phyloP scores from a whole-genome alignment of 2,113 vertebrate genomes.

The Syrmaticus mikado region DNA sequence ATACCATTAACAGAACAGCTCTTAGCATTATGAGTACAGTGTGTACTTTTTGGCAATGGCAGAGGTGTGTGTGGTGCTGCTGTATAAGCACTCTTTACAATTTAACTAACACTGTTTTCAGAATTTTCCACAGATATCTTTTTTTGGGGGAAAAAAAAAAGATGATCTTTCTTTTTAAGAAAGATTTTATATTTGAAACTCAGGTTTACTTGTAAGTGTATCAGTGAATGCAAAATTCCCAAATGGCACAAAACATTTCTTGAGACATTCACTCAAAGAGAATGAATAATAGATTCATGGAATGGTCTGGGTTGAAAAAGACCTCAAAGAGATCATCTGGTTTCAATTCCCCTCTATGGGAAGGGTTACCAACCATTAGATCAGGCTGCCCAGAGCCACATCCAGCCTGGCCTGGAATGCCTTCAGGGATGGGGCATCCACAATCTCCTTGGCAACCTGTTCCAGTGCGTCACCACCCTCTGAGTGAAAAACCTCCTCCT shows the following conservation, averaged over 20 bases:
- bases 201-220: background rate
- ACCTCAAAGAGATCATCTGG: no score
- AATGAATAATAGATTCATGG: background rate
- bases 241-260: background rate
- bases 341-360: no score
- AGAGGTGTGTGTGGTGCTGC: background rate
- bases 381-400: no score
- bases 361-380: no score
- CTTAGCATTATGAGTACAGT: background rate
- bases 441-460: no score
- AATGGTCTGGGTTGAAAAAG: background rate
- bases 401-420: no score
- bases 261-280: background rate
- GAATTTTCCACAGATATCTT: background rate
- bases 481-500: no score
- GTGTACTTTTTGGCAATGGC: background rate
- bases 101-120: background rate
- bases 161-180: background rate
- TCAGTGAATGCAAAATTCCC: background rate
- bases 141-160: background rate
- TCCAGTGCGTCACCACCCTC: no score
- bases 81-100: background rate
- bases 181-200: background rate
- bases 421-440: no score
- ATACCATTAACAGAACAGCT: background rate